Evolutionary conservation across 2,888 invertebrate genomes (phyloP), one percentile per base, ranked within the genome.

Genomic region (Stenodera caucasica): DNA sequence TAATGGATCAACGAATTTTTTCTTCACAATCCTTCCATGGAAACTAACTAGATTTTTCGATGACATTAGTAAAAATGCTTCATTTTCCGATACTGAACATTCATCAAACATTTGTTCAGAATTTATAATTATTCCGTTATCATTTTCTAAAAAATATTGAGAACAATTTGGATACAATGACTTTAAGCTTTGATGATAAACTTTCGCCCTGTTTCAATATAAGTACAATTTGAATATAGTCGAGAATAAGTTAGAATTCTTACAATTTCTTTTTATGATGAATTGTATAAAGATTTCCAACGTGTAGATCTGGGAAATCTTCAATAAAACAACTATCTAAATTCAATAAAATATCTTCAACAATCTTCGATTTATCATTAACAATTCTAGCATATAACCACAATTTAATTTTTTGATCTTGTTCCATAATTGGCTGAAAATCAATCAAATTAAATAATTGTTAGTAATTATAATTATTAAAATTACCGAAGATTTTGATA

Each of bases 401-500:
- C 6, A 52, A 52, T 8, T 52, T 32, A 12, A 52, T 8, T 21
- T 15, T 15, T 11, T 21, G 52, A 7, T 52, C 18, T n/a, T 15
- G 18, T 8, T n/a, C 14, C 1, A 52, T 6, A 5, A 52, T 18
- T 33, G 52, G 52, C 52, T 52, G 26, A 32, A 52, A 52, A 7
- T 33, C 7, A 8, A 15, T 7, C 5, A 7, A 32, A 32, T 11
- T 32, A n/a, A n/a, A n/a, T n/a, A n/a, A n/a, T n/a, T n/a, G n/a
- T n/a, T n/a, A n/a, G n/a, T n/a, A n/a, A n/a, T n/a, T n/a, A n/a
- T n/a, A n/a, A n/a, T n/a, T 26, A 26, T 5, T 26, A 26, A 26
- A 32, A 18, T 52, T 52, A 52, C 52, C 52, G 14, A 14, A n/a
- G 32, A 33, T 30, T 52, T 52, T 7, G 52, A 32, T 30, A 52